phyloP scores from a whole-genome alignment of 2,888 invertebrate genomes.

The Apotomis betuletana region DNA sequence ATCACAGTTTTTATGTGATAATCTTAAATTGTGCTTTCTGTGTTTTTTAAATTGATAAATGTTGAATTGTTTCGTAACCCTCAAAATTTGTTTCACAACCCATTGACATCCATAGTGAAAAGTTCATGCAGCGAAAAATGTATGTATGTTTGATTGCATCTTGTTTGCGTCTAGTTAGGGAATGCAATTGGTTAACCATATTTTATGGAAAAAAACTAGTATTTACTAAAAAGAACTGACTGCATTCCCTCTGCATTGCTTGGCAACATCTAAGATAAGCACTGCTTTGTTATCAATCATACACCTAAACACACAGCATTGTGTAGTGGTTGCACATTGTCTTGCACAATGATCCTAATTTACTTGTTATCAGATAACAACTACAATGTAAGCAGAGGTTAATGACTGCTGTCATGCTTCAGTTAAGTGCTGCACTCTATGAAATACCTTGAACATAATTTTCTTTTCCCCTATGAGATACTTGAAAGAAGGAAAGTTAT shows the following conservation, averaged over 20 bases:
- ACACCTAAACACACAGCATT: not conserved
- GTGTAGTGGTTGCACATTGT: not conserved
- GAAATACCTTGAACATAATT: too few relatives aligned
- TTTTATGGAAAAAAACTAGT: too few relatives aligned
- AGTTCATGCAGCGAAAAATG: not conserved
- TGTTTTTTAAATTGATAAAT: too few relatives aligned
- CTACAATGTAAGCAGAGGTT: not conserved
- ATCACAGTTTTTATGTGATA: too few relatives aligned
- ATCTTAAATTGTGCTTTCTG: not conserved
- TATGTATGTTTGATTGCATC: not conserved
- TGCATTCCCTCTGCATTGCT: not conserved
- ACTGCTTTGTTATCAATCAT: not conserved
- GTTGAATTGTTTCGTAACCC: too few relatives aligned
- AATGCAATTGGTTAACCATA: too few relatives aligned
- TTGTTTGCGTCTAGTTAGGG: not conserved
- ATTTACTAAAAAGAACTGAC: too few relatives aligned
- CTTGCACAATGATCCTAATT: conserved; percentile 5
- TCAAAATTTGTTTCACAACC: not conserved
- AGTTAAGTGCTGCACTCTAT: not conserved
- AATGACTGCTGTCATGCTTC: conserved; percentile 6
- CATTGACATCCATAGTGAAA: not conserved
- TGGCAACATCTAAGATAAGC: conserved; percentile 12
- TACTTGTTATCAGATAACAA: conserved; percentile 19
- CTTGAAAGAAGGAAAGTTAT: too few relatives aligned
- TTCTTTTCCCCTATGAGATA: too few relatives aligned